Conservation (phyloP, 2,113 vertebrate species). For the Camarhynchus parvulus region DNA sequence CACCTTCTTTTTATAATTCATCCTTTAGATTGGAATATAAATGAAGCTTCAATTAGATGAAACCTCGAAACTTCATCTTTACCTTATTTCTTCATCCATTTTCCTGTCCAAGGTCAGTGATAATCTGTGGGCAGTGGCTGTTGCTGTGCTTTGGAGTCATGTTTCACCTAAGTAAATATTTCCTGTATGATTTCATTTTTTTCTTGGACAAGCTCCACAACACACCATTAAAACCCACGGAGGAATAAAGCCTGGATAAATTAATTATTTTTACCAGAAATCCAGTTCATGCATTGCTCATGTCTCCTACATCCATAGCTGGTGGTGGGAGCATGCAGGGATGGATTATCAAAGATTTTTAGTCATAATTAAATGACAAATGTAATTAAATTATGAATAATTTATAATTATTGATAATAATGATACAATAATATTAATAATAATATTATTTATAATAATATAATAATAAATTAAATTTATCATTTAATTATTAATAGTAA, state of each 20-base stretch:
- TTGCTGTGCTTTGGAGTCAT: background rate
- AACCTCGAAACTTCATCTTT: background rate
- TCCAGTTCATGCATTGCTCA: accelerated
- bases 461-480: too few species aligned
- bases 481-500: background rate
- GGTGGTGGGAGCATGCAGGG: background rate
- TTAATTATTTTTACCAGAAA: background rate
- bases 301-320: background rate
- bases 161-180: background rate
- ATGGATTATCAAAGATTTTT: background rate
- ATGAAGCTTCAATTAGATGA: background rate
- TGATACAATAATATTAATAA: too few species aligned
- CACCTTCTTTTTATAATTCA: background rate
- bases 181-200: background rate
- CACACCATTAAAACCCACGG: background rate
- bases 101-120: background rate
- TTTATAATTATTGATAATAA: too few species aligned
- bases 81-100: background rate
- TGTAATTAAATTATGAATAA: background rate
- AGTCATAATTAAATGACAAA: background rate
- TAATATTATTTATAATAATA: too few species aligned
- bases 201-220: background rate
- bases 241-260: background rate
- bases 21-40: background rate
- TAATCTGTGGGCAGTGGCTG: background rate